Percentiles rank a stretch among this genome's conserved stretches.
Conservation (phyloP, 2,888 invertebrate species). For the Agrochola macilenta region DNA sequence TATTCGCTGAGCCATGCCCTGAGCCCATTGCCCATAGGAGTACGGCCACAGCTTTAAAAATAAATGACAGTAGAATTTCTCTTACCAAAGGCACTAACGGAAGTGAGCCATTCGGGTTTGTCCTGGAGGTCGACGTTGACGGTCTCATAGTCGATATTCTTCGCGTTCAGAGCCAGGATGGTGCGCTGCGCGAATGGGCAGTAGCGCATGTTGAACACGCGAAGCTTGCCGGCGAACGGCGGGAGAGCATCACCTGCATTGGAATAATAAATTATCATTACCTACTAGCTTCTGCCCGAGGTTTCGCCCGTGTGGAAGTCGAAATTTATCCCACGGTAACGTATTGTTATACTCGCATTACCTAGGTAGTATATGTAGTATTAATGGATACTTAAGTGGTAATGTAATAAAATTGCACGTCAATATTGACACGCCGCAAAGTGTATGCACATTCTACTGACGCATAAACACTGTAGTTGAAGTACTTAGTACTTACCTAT, state of each 20-base stretch:
- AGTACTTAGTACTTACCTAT: too few relatives aligned
- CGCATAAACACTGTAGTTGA: background rate
- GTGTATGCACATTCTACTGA: background rate
- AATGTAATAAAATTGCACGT: background rate
- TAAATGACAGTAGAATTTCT: slow-evolving; percentile 37
- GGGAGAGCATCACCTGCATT: slow-evolving; percentile 92
- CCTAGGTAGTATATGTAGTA: background rate
- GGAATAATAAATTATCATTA: background rate
- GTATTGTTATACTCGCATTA: background rate
- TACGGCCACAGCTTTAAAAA: background rate
- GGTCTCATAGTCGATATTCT: slow-evolving; percentile 94
- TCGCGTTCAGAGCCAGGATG: slow-evolving; percentile 94
- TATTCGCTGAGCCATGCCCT: too few relatives aligned
- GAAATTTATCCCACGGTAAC: background rate
- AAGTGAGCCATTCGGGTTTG: slow-evolving; percentile 95
- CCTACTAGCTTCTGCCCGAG: background rate
- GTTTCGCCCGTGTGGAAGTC: background rate
- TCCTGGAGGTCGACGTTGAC: slow-evolving; percentile 93
- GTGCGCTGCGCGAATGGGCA: slow-evolving; percentile 95
- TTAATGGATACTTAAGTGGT: background rate
- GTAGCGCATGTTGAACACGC: slow-evolving; percentile 95
- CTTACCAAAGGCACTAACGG: slow-evolving; percentile 91
- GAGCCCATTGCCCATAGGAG: too few relatives aligned
- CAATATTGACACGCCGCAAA: background rate
- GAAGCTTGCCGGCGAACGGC: slow-evolving; percentile 91